These are phyloP conservation scores for Cyanoderma ruficeps DNA, from an alignment of 2,113 vertebrate species.

Conservation along the genomic window DNA sequence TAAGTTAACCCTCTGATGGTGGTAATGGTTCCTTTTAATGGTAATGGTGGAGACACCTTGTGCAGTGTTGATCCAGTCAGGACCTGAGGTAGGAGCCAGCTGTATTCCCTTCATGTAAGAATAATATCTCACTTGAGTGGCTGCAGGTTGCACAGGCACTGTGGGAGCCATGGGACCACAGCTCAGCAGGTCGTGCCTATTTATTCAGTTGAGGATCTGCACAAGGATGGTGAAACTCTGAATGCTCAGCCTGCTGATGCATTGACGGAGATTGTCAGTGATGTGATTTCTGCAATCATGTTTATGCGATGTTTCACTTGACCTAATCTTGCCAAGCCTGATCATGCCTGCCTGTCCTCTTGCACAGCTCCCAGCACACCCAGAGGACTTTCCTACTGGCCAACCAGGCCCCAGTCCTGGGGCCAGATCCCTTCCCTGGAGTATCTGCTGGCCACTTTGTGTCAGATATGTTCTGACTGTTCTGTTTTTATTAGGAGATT, in stretches of 20 bases:
- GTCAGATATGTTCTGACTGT: neutral
- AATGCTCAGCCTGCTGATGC: neutral
- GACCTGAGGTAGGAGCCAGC: neutral
- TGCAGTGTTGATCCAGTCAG: accelerated
- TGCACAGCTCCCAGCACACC: neutral
- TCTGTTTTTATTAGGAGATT: neutral
- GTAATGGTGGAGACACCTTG: neutral
- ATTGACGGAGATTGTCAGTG: neutral
- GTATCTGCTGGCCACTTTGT: neutral
- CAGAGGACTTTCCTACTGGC: neutral
- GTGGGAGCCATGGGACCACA: neutral
- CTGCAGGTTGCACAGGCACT: neutral
- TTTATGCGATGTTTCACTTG: neutral
- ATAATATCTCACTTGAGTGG: neutral
- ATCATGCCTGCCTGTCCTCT: neutral
- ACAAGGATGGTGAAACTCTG: accelerated
- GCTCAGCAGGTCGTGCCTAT: neutral
- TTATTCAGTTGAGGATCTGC: neutral
- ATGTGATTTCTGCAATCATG: neutral
- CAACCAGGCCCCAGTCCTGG: neutral
- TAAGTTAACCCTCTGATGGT: accelerated
- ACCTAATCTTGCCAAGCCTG: conserved; percentile 8
- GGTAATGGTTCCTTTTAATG: neutral
- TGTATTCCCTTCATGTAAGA: neutral
- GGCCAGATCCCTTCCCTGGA: neutral